phyloP scores from a whole-genome alignment of 2,113 vertebrate genomes.

The Chamaea fasciata region DNA sequence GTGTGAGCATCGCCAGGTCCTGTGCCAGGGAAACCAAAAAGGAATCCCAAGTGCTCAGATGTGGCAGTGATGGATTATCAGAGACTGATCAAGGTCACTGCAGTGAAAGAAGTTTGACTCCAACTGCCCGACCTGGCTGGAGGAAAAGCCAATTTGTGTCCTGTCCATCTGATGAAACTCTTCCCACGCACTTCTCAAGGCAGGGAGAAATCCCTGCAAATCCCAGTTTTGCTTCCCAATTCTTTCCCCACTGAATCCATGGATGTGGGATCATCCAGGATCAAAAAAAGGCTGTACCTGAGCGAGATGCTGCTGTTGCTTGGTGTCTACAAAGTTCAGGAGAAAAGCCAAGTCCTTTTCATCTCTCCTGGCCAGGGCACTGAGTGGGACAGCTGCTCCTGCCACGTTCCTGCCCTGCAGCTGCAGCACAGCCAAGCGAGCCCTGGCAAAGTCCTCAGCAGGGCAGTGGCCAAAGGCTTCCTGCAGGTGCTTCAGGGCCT shows the following conservation, averaged over 20 bases:
- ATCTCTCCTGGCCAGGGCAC: constrained; percentile 77
- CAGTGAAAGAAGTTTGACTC: background rate
- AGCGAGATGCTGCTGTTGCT: constrained; percentile 68
- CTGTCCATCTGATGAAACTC: background rate
- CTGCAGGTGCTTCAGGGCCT: constrained; percentile 74
- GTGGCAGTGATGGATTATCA: background rate
- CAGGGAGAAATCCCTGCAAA: background rate
- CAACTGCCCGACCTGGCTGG: background rate
- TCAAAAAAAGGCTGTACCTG: constrained; percentile 74
- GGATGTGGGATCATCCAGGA: too few species aligned
- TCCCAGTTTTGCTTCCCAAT: background rate
- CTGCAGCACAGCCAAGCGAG: constrained; percentile 80
- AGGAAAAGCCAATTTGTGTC: background rate
- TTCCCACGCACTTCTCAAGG: background rate
- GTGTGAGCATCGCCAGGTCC: background rate
- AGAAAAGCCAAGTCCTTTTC: constrained; percentile 73
- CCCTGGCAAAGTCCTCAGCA: constrained; percentile 70
- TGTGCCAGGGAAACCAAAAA: background rate
- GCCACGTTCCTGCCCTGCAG: constrained; percentile 73
- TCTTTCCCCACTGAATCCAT: background rate
- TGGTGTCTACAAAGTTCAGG: constrained; percentile 73
- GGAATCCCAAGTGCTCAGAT: background rate
- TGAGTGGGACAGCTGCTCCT: constrained; percentile 72
- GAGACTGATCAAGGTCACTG: background rate
- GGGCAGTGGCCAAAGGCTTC: constrained; percentile 71